Base-by-base conservation (phyloP, 2,888 invertebrate species). In the Catocala sponsa region DNA sequence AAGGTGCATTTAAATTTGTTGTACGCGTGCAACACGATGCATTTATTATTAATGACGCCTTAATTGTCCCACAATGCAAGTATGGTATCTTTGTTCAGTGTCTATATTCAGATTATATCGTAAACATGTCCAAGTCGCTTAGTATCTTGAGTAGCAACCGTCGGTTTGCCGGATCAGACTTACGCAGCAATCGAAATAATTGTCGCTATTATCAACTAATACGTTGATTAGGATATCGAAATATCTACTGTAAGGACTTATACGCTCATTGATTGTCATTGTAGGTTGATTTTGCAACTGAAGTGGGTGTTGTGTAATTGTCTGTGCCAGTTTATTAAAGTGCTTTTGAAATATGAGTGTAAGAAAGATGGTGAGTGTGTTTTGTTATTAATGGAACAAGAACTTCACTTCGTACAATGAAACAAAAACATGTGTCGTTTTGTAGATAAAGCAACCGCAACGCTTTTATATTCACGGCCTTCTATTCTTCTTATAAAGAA, bases 161-260 rank as follows among this genome's bases (percentile, higher is more conserved):
- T 60, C 51, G 46, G 38, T 47, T 57, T 62, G 65, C 65, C 72
- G 66, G 66, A 66, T 72, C 63, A 35, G 33, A 33, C 11, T 68
- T 59, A 59, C 1, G 32, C 32, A 65, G 68, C 67, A 76, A 74
- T 72, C 67, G 62, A 59, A 57, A 72, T 76, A 76, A 76, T 77
- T 68, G 55, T 63, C 60, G 64, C 62, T 60, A 64, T 79, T 84
- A 84, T 83, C 85, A 80, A 72, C 75, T 72, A 68, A 66, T 73
- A 67, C 71, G 73, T 80, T 78, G 89, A 90, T 90, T 90, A 88
- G 67, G 82, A 82, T 83, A 85, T 79, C 63, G 77, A 80, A 81
- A 85, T 87, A 76, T 79, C 89, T 86, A 84, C 79, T 82, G 83
- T 85, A 79, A 82, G 70, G 78, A 78, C 79, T 76, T 69, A 73